These are phyloP conservation scores for Chalcis sispes DNA, from an alignment of 2,888 invertebrate genomes.

Conservation along the genomic window DNA sequence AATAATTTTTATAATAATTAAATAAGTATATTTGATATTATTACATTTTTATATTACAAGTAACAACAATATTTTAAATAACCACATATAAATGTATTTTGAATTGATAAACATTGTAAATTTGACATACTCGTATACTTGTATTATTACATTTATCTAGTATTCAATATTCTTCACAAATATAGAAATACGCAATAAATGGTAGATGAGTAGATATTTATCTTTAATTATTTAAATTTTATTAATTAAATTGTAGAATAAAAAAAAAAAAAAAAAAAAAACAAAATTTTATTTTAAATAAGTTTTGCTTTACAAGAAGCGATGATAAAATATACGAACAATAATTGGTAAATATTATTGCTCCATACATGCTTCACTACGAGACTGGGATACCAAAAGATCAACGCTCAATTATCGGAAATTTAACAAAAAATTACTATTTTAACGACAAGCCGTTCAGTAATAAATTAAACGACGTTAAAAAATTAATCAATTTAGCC, in stretches of 20 bases:
- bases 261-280: not conserved
- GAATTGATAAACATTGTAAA: no score
- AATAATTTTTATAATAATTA: no score
- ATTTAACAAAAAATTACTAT: constrained; percentile 52
- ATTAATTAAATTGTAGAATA: not conserved
- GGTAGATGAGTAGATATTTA: no score
- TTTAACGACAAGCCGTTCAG: not conserved
- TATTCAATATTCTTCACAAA: not conserved
- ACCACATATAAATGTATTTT: no score
- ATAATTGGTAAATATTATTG: constrained; percentile 35
- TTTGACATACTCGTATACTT: no score
- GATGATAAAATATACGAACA: constrained; percentile 6
- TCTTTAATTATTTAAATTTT: not conserved
- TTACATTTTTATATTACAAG: no score
- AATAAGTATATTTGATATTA: no score
- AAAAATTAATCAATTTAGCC: constrained; percentile 19
- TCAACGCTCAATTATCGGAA: constrained; percentile 75
- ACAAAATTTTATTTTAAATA: constrained; percentile 32
- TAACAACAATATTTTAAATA: no score
- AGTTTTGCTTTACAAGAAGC: constrained; percentile 25
- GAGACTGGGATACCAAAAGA: constrained; percentile 78
- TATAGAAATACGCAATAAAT: no score
- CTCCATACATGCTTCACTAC: constrained; percentile 77
- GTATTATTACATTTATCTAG: no score
- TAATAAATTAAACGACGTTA: not conserved